Evolutionary conservation across 2,888 invertebrate genomes (phyloP).

Genomic region (Bursaphelenchus okinawaensis): DNA sequence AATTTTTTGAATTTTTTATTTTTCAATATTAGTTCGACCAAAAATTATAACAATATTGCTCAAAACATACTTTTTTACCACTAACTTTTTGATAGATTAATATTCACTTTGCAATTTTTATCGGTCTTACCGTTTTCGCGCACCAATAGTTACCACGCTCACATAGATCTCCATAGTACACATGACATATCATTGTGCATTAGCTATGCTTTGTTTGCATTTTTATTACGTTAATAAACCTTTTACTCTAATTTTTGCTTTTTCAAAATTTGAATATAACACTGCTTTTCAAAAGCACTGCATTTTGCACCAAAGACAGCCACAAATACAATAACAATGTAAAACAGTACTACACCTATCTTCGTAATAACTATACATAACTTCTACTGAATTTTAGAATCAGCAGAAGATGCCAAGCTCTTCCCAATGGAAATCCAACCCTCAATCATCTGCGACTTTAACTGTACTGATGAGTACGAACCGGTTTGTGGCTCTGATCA

Average conservation of each 20-base stretch:
- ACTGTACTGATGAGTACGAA: slow-evolving; percentile 39
- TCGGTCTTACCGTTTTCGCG: neutral
- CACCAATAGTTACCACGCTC: too few species aligned
- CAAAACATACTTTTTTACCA: too few species aligned
- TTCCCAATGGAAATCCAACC: neutral
- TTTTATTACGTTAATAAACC: neutral
- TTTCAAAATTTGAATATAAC: neutral
- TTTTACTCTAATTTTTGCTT: neutral
- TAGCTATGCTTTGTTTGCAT: neutral
- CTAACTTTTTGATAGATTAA: too few species aligned
- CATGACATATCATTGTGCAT: neutral
- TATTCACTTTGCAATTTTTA: neutral
- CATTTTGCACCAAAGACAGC: too few species aligned
- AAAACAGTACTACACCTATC: neutral
- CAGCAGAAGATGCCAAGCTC: neutral
- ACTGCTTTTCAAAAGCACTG: too few species aligned
- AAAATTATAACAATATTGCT: too few species aligned
- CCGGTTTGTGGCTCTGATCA: slow-evolving; percentile 48
- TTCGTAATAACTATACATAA: neutral
- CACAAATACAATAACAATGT: too few species aligned
- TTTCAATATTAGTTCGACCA: too few species aligned
- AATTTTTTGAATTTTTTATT: too few species aligned
- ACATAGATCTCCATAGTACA: neutral
- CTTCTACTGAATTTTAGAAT: neutral
- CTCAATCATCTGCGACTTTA: neutral